phyloP scores from a whole-genome alignment of 2,797 vertebrate genomes.

The Microtus californicus region DNA sequence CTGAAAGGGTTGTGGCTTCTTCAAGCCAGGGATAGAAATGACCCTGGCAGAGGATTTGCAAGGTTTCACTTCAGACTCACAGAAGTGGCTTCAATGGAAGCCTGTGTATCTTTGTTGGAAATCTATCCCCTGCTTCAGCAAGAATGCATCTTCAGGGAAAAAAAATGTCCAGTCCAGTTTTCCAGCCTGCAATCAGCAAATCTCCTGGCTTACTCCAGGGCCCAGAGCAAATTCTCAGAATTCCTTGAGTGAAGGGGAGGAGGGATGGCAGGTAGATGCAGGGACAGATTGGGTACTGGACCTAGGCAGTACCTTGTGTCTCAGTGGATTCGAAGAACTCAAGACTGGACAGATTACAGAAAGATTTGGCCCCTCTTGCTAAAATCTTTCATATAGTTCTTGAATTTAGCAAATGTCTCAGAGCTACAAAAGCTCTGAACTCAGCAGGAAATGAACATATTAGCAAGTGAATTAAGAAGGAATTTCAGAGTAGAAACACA shows the following conservation, averaged over 20 bases:
- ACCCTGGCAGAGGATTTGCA: constrained; percentile 53
- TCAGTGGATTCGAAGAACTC: neutral
- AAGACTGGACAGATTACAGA: neutral
- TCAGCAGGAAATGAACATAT: neutral
- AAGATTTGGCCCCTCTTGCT: neutral
- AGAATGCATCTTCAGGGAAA: constrained; percentile 67
- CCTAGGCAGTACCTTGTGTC: neutral
- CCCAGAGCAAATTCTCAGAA: constrained; percentile 30
- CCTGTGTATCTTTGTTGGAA: constrained; percentile 67
- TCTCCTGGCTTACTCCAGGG: neutral
- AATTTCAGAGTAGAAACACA: neutral
- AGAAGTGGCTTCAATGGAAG: constrained; percentile 74
- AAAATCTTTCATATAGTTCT: neutral
- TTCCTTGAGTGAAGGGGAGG: neutral
- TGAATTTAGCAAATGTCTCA: neutral
- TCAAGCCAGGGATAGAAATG: constrained; percentile 63
- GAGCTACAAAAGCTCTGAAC: neutral
- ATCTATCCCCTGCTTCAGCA: constrained; percentile 73
- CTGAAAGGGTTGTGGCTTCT: neutral
- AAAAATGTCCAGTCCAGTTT: constrained; percentile 51
- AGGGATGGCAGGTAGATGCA: neutral
- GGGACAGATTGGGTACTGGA: neutral
- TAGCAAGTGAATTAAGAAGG: neutral
- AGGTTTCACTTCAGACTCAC: constrained; percentile 44
- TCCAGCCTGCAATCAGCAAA: constrained; percentile 57